Percentiles rank a stretch among this genome's conserved stretches.
Conservation (phyloP, 2,888 invertebrate genomes). For the Cantharis nigra region DNA sequence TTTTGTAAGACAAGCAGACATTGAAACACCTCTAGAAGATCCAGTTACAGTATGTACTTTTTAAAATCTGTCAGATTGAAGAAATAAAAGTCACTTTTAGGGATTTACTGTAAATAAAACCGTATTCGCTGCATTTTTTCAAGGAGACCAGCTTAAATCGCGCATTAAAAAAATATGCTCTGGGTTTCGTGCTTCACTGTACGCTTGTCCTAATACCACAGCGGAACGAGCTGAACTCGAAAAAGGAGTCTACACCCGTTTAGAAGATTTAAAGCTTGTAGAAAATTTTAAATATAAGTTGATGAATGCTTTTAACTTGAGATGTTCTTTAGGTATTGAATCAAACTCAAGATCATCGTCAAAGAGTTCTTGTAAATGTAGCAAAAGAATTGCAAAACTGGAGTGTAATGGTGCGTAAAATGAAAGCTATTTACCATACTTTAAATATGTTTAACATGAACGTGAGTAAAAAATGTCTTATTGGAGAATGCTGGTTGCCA, state of each 20-base stretch:
- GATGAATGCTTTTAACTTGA: neutral
- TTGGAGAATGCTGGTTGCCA: slow-evolving; percentile 90
- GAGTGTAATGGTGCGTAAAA: slow-evolving; percentile 84
- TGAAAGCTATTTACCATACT: slow-evolving; percentile 94
- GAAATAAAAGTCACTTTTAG: slow-evolving; percentile 55
- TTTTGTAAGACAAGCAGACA: slow-evolving; percentile 83
- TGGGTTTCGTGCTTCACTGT: slow-evolving; percentile 88
- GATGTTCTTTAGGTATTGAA: slow-evolving; percentile 69
- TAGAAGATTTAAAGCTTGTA: slow-evolving; percentile 84
- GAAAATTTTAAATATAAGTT: slow-evolving; percentile 19
- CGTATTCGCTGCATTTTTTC: slow-evolving; percentile 85
- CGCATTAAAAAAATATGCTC: slow-evolving; percentile 91
- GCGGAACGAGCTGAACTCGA: slow-evolving; percentile 86
- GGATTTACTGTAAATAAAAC: slow-evolving; percentile 86
- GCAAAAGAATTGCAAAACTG: slow-evolving; percentile 87
- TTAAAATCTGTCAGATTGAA: neutral
- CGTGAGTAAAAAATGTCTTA: slow-evolving; percentile 86
- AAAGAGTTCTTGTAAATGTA: slow-evolving; percentile 81
- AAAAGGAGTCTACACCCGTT: slow-evolving; percentile 82
- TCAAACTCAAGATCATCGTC: slow-evolving; percentile 87
- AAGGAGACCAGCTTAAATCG: slow-evolving; percentile 88
- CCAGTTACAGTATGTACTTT: slow-evolving; percentile 72
- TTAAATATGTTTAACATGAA: slow-evolving; percentile 92
- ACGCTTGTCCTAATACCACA: slow-evolving; percentile 87
- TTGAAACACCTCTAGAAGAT: slow-evolving; percentile 82